Base-by-base conservation (phyloP, 2,797 vertebrate genomes). In the Tiaroga cobitis region DNA sequence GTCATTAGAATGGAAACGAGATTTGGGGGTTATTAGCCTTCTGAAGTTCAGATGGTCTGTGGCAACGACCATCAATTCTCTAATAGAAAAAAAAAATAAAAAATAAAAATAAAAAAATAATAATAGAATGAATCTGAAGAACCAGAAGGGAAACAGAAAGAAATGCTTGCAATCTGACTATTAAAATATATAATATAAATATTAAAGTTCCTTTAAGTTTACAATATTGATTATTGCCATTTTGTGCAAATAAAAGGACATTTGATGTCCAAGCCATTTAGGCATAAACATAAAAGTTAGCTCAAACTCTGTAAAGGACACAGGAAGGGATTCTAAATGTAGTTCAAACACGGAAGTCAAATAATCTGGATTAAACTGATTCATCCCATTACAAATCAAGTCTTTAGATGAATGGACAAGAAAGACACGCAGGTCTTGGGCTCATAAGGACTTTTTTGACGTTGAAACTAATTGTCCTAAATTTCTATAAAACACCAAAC, bases 351-450 rank as follows among this genome's bases (percentile, higher is more conserved):
- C 24, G 4, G 69, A 43, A 46, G 37, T 75, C 24, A 78, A 37
- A 63, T 85, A 85, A 90, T 88, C 83, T 83, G 72, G 82, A 89
- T 90, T 88, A 80, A 46, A 68, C 13, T 29, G 16, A 86, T 70
- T 59, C 49, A 76, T 83, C 18, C n/a, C n/a, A 46, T 80, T 63
- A 73, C 34, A 73, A 59, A 61, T 43, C 21, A 80, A 56, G n/a
- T 49, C 46, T 72, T 37, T 54, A 4, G 26, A 72, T 80, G 63
- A 85, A 86, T 78, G 61, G 39, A 43, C 54, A 81, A 49, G 32
- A 16, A 15, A 49, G 4, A 77, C 61, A 39, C 54, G 16, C 26
- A 24, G 15, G 19, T 29, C 39, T 34, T 34, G 11, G 19, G 32
- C 29, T 54, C 29, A 75, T 7, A n/a, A n/a, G 6, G 15, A 39